Base-by-base conservation (phyloP, 2,113 vertebrate genomes). In the Syrmaticus mikado region DNA sequence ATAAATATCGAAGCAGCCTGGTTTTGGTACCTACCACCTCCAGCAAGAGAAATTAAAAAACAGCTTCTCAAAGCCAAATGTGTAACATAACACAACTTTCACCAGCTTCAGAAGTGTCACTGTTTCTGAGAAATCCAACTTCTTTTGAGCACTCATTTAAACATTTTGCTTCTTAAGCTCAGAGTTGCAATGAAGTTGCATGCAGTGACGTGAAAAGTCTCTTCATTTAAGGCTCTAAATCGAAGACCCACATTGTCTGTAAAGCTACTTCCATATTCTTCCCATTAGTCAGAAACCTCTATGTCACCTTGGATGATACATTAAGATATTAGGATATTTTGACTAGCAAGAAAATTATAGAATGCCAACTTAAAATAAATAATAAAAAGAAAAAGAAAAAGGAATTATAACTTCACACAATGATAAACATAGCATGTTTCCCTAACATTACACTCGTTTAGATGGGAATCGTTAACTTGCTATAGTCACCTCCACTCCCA, bases 261-360 rank as follows among this genome's bases (percentile, higher is more conserved):
- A 87, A 94, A 92, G 89, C 94, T 94, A 85, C 89, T 96, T 94
- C 95, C 92, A 93, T 94, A 87, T 90, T 97, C 93, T 96, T 94
- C 76, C 90, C 76, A 57, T 68, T 41, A 84, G 38, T 11, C 92
- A 52, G n/a, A 89, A 91, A 94, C 43, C 60, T 43, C 70, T 82
- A 25, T 79, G 73, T 89, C 79, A 92, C 40, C 76, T 67, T 1
- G 0, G 36, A 85, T 89, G 82, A 87, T 77, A 57, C 61, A 81
- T 89, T 82, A 58, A 45, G 50, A 65, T 72, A 93, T 83, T 87
- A 43, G 55, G 87, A 77, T 10, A 18, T 81, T 68, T 86, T 55
- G 83, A 82, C 50, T 65, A 81, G 74, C 24, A 40, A 9, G 17
- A 91, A 88, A 67, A 93, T 85, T 82, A 18, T 43, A 93, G 72